Evolutionary conservation across 2,888 invertebrate genomes (phyloP).

Genomic region (Microctonus hyperodae): DNA sequence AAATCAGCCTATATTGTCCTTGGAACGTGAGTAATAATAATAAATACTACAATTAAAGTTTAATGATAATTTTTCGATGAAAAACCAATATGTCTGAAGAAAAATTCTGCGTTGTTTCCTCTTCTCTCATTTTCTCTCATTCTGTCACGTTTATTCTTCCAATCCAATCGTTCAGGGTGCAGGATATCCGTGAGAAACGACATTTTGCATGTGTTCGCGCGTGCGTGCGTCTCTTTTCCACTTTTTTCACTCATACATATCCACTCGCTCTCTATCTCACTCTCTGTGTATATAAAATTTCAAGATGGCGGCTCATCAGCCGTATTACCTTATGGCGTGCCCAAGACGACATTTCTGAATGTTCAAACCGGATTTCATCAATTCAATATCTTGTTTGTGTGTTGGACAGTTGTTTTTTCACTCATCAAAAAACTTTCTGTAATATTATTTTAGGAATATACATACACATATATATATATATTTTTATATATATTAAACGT

Average conservation of each 20-base stretch:
- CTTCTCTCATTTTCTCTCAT: constrained; percentile 7
- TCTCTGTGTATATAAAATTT: constrained; percentile 29
- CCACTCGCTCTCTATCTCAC: constrained; percentile 16
- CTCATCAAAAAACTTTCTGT: neutral
- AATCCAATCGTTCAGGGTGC: neutral
- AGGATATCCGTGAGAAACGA: constrained; percentile 28
- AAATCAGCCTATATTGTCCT: constrained; percentile 48
- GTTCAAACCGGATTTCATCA: neutral
- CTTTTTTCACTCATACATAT: neutral
- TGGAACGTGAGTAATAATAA: constrained; percentile 51
- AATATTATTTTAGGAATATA: neutral
- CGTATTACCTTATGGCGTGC: constrained; percentile 51
- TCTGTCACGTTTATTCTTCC: neutral
- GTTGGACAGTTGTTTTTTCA: neutral
- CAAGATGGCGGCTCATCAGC: constrained; percentile 59
- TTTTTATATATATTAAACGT: too few species aligned
- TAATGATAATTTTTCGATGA: neutral
- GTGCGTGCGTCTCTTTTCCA: constrained; percentile 39
- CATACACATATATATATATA: too few species aligned
- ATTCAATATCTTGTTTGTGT: neutral
- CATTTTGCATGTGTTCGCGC: constrained; percentile 39
- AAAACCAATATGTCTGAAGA: neutral
- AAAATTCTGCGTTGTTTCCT: constrained; percentile 23
- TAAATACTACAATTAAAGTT: neutral
- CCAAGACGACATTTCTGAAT: constrained; percentile 7